Conservation (phyloP, 2,113 vertebrate species). For the Phyllostomus discolor region DNA sequence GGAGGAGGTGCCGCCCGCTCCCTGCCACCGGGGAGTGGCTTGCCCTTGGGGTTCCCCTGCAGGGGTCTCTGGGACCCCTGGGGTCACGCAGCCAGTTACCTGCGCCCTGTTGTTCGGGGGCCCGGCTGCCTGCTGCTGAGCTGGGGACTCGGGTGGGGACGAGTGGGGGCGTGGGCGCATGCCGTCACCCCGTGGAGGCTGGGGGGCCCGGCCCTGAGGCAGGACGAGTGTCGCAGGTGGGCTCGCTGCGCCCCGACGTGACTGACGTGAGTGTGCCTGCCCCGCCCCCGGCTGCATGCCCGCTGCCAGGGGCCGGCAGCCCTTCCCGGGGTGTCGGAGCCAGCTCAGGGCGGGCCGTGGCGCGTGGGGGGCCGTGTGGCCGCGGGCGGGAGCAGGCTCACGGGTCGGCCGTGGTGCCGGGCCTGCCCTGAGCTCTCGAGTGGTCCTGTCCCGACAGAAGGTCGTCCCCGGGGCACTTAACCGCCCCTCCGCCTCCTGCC, state of each 20-base stretch:
- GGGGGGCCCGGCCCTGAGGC: background rate
- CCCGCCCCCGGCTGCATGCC: background rate
- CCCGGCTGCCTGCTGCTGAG: background rate
- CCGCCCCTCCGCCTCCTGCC: no score
- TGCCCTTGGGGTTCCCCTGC: background rate
- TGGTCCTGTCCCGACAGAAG: background rate
- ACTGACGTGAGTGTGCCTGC: accelerated
- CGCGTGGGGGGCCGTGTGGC: background rate
- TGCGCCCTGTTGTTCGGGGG: background rate
- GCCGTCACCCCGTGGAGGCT: background rate
- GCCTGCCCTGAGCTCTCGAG: accelerated
- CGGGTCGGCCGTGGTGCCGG: accelerated
- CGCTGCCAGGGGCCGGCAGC: background rate
- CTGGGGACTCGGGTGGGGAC: background rate
- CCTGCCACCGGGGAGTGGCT: accelerated
- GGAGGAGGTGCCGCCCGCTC: no score
- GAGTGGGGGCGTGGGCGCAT: background rate
- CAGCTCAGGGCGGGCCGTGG: background rate
- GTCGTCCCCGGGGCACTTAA: no score
- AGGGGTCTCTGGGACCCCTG: background rate
- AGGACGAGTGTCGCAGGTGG: background rate
- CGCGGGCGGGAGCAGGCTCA: no score
- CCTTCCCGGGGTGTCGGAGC: no score
- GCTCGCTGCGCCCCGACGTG: background rate
- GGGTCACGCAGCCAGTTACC: background rate